Conservation (phyloP, 2,888 invertebrate species). For the Argyra leucocephala region DNA sequence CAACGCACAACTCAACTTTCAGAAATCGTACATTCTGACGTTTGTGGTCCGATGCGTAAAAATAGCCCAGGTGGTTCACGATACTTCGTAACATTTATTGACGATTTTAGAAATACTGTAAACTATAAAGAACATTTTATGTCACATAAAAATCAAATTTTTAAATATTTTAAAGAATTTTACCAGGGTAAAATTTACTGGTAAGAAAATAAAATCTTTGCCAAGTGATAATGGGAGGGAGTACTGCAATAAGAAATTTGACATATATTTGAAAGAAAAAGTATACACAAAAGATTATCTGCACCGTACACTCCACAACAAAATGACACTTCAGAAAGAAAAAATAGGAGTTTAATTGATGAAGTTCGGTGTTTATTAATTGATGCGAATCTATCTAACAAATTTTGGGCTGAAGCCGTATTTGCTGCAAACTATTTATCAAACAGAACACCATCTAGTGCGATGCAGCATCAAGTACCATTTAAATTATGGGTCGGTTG, state of each 20-base stretch:
- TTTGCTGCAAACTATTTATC: slow-evolving; percentile 1
- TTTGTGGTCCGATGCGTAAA: too few relatives aligned
- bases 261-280: background rate
- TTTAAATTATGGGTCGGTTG: too few relatives aligned
- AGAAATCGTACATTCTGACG: too few relatives aligned
- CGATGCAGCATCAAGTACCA: background rate
- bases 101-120: background rate
- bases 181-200: background rate
- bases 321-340: slow-evolving; percentile 27
- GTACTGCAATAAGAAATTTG: slow-evolving; percentile 11
- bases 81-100: background rate
- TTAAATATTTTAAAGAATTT: background rate
- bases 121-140: background rate
- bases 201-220: slow-evolving; percentile 14
- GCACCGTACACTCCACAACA: slow-evolving; percentile 25
- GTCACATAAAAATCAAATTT: background rate
- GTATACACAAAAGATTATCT: background rate
- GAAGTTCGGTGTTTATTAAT: slow-evolving; percentile 26
- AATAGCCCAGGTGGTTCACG: background rate
- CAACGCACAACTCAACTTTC: too few relatives aligned
- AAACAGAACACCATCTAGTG: background rate
- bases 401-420: slow-evolving; percentile 12
- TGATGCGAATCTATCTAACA: background rate
- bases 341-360: slow-evolving; percentile 25
- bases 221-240: slow-evolving; percentile 14